These are phyloP conservation scores for Forpus xanthops DNA, from an alignment of 2,797 vertebrate species.

Conservation along the genomic window DNA sequence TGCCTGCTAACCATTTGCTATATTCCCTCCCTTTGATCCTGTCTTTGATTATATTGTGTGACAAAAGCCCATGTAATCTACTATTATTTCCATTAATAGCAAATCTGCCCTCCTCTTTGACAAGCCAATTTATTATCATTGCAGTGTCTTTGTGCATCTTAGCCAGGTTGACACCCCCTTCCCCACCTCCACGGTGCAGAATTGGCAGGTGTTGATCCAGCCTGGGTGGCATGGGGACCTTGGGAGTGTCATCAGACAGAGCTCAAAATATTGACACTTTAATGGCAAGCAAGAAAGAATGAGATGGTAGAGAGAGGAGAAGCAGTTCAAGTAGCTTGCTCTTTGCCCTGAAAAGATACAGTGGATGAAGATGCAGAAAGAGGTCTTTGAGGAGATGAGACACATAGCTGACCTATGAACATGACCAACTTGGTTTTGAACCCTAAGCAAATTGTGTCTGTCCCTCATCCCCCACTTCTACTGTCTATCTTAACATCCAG, in stretches of 20 bases:
- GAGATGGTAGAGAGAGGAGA: neutral
- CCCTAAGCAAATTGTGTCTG: neutral
- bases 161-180: constrained; percentile 39
- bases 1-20: constrained; percentile 75
- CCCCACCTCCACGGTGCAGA: neutral
- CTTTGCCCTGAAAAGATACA: neutral
- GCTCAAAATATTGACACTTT: constrained; percentile 6
- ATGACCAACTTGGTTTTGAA: neutral
- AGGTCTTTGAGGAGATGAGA: neutral
- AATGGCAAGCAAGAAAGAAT: neutral
- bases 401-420: neutral
- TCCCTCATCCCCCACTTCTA: neutral
- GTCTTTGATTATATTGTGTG: constrained; percentile 75
- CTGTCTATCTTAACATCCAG: neutral
- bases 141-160: constrained; percentile 53
- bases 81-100: constrained; percentile 80
- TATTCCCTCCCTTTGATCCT: constrained; percentile 77
- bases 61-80: constrained; percentile 75
- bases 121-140: constrained; percentile 76
- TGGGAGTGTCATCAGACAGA: neutral
- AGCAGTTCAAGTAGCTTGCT: neutral
- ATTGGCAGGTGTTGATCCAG: constrained; percentile 60
- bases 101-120: constrained; percentile 74
- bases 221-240: neutral
- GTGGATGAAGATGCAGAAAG: neutral